phyloP scores from a whole-genome alignment of 2,797 vertebrate genomes.

The Anguilla megastoma region DNA sequence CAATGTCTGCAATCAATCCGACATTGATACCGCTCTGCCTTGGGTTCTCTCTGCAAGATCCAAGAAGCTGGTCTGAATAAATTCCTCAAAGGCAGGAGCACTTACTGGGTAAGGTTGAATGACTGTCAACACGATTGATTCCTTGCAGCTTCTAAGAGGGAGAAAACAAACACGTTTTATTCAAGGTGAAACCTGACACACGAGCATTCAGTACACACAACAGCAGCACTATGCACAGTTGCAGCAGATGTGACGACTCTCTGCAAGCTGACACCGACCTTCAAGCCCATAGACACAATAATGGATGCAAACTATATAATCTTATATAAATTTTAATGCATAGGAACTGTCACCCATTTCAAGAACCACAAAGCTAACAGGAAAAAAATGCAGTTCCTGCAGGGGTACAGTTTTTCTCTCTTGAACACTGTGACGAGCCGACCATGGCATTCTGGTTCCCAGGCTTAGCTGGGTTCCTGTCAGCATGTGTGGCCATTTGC shows the following conservation, averaged over 20 bases:
- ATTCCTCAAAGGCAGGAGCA: slow-evolving; percentile 50
- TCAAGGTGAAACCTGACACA: slow-evolving; percentile 33
- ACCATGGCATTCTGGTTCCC: neutral
- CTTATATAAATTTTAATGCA: neutral
- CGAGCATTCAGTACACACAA: neutral
- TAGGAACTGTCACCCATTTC: neutral
- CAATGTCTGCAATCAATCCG: neutral
- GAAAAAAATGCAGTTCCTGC: neutral
- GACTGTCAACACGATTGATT: slow-evolving; percentile 91
- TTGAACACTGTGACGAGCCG: neutral
- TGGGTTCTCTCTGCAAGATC: neutral
- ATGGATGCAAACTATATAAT: neutral
- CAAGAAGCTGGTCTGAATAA: neutral
- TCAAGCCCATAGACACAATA: neutral
- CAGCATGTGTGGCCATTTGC: neutral
- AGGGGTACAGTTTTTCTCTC: neutral
- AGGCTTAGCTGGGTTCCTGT: neutral
- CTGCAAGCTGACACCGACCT: neutral
- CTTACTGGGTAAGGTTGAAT: slow-evolving; percentile 94
- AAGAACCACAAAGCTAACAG: neutral
- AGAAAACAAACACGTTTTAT: slow-evolving; percentile 38
- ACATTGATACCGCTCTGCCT: neutral
- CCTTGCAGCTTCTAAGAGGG: slow-evolving; percentile 87
- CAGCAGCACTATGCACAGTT: slow-evolving; percentile 25
- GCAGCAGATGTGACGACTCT: slow-evolving; percentile 20